Evolutionary conservation across 1,140 invertebrate genomes (phyloP).

Genomic region (Bradynema listronoti): DNA sequence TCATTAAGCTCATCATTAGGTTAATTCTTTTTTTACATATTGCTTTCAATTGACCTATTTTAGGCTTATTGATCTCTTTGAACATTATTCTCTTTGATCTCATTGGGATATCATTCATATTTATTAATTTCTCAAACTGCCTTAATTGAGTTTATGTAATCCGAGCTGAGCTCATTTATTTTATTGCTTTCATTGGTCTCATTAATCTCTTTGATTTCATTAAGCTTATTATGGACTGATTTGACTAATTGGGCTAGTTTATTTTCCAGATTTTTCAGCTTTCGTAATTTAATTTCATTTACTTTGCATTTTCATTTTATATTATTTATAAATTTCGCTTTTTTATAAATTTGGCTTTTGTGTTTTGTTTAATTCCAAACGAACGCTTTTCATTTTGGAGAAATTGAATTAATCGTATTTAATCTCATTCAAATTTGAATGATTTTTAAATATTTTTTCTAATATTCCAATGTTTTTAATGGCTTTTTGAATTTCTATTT

Average conservation of each 20-base stretch:
- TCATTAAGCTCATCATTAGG: no score
- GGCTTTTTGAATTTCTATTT: not conserved
- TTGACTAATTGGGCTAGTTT: no score
- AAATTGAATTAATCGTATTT: not conserved
- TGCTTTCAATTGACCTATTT: no score
- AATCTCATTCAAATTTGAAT: not conserved
- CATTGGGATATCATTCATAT: no score
- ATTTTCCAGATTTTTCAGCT: no score
- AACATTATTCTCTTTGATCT: no score
- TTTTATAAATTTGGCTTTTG: not conserved
- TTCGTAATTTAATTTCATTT: not conserved
- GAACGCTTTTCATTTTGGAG: not conserved
- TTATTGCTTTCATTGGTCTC: not conserved
- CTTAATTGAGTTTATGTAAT: not conserved
- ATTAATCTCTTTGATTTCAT: not conserved
- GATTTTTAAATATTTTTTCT: not conserved
- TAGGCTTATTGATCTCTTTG: no score
- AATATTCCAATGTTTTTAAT: not conserved
- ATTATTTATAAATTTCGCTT: not conserved
- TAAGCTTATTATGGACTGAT: conserved; percentile 4
- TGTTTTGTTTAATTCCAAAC: not conserved
- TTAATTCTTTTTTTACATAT: no score
- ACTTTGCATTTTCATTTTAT: not conserved
- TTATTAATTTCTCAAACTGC: not conserved
- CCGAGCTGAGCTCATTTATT: not conserved